phyloP scores from a whole-genome alignment of 1,140 invertebrate species.

The Metaphire vulgaris region DNA sequence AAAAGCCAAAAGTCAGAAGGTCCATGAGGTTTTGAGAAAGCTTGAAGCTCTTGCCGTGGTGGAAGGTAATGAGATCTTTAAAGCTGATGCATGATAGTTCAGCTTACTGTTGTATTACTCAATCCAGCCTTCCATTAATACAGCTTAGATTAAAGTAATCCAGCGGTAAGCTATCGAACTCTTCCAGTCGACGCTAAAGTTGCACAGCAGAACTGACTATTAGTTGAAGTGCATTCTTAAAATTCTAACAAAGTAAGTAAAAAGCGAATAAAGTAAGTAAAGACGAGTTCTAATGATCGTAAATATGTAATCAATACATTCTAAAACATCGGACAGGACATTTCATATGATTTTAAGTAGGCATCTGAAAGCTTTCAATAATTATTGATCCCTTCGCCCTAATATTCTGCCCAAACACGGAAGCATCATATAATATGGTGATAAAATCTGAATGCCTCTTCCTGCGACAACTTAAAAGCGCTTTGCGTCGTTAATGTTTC shows the following conservation, averaged over 20 bases:
- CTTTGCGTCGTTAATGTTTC: not conserved
- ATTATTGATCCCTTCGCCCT: not conserved
- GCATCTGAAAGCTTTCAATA: not conserved
- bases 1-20: not conserved
- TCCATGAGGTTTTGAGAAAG: not conserved
- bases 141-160: not conserved
- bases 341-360: too few species aligned
- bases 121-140: not conserved
- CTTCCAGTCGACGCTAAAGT: not conserved
- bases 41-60: slow-evolving; percentile 1
- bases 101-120: not conserved
- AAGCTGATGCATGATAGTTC: not conserved
- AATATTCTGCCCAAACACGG: not conserved
- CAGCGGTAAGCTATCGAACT: not conserved
- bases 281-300: too few species aligned
- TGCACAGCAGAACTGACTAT: not conserved
- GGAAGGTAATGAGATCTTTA: not conserved
- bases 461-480: not conserved
- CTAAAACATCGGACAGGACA: too few species aligned
- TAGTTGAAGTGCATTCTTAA: not conserved
- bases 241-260: too few species aligned
- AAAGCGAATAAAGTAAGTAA: too few species aligned
- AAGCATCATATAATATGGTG: not conserved
- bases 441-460: not conserved
- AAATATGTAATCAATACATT: too few species aligned